These are phyloP conservation scores for Himalopsyche kuldschensis DNA, from an alignment of 2,888 invertebrate genomes.

Conservation along the genomic window DNA sequence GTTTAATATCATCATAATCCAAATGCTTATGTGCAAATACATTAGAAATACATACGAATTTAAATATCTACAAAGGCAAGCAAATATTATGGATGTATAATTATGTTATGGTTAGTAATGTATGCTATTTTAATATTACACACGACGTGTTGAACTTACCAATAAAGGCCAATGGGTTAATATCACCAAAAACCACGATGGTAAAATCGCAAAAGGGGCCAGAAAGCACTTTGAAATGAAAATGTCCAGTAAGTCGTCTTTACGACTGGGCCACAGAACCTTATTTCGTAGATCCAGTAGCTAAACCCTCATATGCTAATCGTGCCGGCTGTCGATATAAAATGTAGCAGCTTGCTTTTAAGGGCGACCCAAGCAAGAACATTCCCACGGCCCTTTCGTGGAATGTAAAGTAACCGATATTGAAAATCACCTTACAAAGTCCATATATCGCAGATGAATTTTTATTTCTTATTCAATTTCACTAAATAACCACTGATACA, in stretches of 20 bases:
- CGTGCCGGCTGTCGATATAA: background rate
- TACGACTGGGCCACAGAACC: background rate
- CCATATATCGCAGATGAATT: background rate
- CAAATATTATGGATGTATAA: background rate
- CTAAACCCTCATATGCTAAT: constrained; percentile 1
- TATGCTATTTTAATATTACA: background rate
- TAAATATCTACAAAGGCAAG: background rate
- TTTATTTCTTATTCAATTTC: background rate
- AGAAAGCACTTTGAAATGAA: background rate
- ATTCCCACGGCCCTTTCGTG: background rate
- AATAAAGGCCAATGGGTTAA: background rate
- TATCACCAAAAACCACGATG: background rate
- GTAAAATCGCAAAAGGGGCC: background rate
- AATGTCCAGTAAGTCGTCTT: background rate
- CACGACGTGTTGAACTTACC: background rate
- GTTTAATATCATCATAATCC: no score
- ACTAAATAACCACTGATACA: no score
- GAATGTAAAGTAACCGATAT: background rate
- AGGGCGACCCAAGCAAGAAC: background rate
- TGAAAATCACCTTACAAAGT: background rate
- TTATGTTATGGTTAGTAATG: background rate
- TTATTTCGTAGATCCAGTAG: background rate
- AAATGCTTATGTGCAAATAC: background rate
- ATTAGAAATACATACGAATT: background rate
- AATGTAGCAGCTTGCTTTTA: constrained; percentile 3